A percentile compares a stretch with the other conserved stretches of the same genome.
Evolutionary conservation across 1,140 invertebrate species (phyloP).

Genomic region (Mercenaria mercenaria): DNA sequence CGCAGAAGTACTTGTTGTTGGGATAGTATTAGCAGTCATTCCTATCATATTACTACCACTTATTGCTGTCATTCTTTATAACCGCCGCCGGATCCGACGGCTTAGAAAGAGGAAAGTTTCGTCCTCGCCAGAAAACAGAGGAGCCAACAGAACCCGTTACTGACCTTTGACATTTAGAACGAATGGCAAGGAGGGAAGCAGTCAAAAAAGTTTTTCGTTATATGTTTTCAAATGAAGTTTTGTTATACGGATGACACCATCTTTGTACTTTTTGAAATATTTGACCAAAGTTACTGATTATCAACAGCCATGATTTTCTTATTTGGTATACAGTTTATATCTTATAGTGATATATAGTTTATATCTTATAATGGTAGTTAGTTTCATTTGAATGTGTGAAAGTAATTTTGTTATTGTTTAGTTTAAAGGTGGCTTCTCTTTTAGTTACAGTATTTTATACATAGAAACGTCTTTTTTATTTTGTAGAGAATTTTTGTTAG

Average conservation of each 20-base stretch:
- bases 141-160: background rate
- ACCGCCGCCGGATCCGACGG: background rate
- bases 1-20: background rate
- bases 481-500: too few species aligned
- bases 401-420: too few species aligned
- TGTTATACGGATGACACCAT: background rate
- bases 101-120: conserved; percentile 12
- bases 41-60: conserved; percentile 11
- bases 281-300: background rate
- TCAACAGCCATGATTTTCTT: background rate
- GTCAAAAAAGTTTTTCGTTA: background rate
- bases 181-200: background rate
- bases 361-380: too few species aligned
- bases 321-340: too few species aligned
- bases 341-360: too few species aligned
- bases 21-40: background rate
- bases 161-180: background rate
- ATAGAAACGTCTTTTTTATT: too few species aligned
- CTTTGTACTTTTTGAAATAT: background rate
- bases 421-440: too few species aligned
- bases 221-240: background rate
- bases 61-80: conserved; percentile 21
- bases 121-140: background rate
- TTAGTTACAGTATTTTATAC: too few species aligned
- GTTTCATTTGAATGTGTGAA: too few species aligned